Base-by-base conservation (phyloP, 2,888 invertebrate species). In the Tryphoninae sp. region DNA sequence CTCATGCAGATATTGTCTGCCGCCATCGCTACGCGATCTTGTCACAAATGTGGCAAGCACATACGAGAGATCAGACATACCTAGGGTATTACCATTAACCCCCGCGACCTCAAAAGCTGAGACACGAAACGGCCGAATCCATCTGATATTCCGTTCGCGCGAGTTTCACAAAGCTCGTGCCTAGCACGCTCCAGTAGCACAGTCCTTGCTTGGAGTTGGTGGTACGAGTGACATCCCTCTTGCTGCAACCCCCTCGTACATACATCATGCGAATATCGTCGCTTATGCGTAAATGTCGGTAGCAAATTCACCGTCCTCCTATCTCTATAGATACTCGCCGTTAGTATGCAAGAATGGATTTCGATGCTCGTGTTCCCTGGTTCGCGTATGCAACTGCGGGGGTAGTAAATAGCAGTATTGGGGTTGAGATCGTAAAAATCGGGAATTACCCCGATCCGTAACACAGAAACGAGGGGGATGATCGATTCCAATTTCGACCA, bases 21-120 rank as follows among this genome's bases (percentile, higher is more conserved):
- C 81, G 74, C 83, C 78, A 85, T 85, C 82, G 83, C 83, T 86
- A 84, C 71, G 83, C 85, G 87, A 88, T 87, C 86, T 88, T 84
- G 87, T 87, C 86, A 85, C 84, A 86, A 84, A 84, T 80, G 84
- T 85, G 83, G 81, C 80, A 78, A 84, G 84, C 80, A 83, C 81
- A 83, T 77, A 84, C 84, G 84, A 85, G 84, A 85, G 83, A 86
- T 85, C 83, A 84, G 83, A 85, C 83, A 84, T 33, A 33, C 33
- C 33, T 33, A 45, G 45, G 86, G 33, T 86, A 85, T 87, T 86
- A 86, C 84, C 84, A 85, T 87, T 86, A 87, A 73, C 84, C 81
- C 67, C 67, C 65, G 80, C 80, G 71, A 80, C 84, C 86, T 82
- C 84, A 83, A 85, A 85, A 84, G 85, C 85, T 86, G 80, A 76